Percentiles rank a stretch among this genome's conserved stretches.
Evolutionary conservation across 2,113 vertebrate genomes (phyloP).

Genomic region (Eudyptes chrysolophus): DNA sequence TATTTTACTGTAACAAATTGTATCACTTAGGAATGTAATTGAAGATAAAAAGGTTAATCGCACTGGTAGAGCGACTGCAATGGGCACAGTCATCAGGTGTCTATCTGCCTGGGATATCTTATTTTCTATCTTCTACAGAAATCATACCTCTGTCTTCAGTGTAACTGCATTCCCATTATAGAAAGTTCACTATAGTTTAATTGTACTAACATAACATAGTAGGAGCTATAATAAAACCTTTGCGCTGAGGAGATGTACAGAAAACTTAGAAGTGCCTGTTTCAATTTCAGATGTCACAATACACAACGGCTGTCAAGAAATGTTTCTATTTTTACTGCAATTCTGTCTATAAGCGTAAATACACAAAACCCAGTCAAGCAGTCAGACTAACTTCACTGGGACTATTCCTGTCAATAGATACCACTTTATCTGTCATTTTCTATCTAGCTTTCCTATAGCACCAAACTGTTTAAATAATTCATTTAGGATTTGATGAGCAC

Average conservation of each 20-base stretch:
- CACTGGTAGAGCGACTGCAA: neutral
- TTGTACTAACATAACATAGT: neutral
- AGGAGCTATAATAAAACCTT: slow-evolving; percentile 10
- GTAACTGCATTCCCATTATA: neutral
- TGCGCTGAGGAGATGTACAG: neutral
- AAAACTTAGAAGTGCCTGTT: slow-evolving; percentile 7
- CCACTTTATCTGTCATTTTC: neutral
- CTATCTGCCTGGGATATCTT: neutral
- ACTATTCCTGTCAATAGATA: neutral
- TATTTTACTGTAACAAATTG: slow-evolving; percentile 34
- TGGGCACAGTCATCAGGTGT: neutral
- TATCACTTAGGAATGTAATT: slow-evolving; percentile 14
- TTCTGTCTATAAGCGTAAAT: neutral
- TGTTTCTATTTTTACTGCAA: slow-evolving; percentile 1
- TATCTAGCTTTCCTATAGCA: neutral
- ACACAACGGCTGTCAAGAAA: neutral
- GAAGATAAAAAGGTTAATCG: slow-evolving; percentile 48
- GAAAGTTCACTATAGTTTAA: slow-evolving; percentile 10
- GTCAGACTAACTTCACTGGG: neutral
- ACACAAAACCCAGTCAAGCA: slow-evolving; percentile 1
- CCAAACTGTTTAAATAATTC: neutral
- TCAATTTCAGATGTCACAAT: slow-evolving; percentile 7
- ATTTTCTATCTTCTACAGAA: neutral
- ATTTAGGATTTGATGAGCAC: neutral
- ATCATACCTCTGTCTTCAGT: neutral